A percentile compares a stretch with the other conserved stretches of the same genome.
Conservation (phyloP, 2,113 vertebrate species). For the Coptodon bakossiorum region DNA sequence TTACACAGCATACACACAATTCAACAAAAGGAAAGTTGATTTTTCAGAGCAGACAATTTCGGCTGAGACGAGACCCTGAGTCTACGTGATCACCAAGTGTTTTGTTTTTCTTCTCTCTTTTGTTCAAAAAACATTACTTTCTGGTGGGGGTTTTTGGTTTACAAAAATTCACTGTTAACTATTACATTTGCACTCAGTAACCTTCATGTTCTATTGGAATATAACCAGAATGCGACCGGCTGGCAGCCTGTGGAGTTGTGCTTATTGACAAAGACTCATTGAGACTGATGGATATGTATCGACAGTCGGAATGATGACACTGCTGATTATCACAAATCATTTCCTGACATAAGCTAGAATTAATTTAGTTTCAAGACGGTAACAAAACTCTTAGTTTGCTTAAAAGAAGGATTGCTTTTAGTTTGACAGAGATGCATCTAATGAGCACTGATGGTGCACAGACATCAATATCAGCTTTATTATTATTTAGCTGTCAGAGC, state of each 20-base stretch:
- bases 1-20: not conserved
- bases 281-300: not conserved
- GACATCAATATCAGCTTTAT: not conserved
- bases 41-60: not conserved
- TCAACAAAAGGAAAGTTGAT: not conserved
- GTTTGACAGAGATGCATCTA: not conserved
- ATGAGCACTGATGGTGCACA: not conserved
- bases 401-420: fast-evolving
- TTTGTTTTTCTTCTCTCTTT: not conserved
- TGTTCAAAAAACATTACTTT: not conserved
- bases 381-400: not conserved
- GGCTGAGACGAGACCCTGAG: not conserved
- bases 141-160: not conserved
- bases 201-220: not conserved
- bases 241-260: not conserved
- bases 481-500: not conserved
- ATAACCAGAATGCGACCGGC: not conserved
- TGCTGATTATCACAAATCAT: not conserved
- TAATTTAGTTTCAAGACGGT: not conserved
- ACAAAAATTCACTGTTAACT: not conserved
- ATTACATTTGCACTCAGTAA: not conserved
- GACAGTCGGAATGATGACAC: not conserved
- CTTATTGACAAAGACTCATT: not conserved
- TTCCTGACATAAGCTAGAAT: not conserved
- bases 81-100: fast-evolving